phyloP scores from a whole-genome alignment of 2,888 invertebrate genomes.

The Pteria penguin region DNA sequence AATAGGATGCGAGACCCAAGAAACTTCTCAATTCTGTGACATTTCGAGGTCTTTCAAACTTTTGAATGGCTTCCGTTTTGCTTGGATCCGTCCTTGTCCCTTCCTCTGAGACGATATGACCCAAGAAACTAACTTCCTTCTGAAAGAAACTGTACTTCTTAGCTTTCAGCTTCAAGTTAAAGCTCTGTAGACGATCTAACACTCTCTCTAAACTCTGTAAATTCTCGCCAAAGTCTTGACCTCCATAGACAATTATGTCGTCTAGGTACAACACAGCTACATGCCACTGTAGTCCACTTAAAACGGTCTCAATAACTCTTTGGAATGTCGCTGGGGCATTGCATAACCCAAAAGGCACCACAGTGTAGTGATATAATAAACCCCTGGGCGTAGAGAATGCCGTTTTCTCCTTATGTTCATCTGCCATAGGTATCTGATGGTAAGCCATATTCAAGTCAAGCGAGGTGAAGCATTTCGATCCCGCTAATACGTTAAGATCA shows the following conservation, averaged over 20 bases:
- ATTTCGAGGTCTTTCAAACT: conserved; percentile 26
- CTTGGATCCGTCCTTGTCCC: no score
- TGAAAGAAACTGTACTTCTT: no score
- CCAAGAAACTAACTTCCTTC: no score
- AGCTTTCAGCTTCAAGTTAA: no score
- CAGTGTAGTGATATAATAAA: no score
- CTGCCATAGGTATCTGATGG: conserved; percentile 8
- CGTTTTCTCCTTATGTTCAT: conserved; percentile 24
- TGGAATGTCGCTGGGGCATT: no score
- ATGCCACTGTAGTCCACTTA: conserved; percentile 48
- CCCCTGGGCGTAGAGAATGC: no score
- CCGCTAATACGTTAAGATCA: conserved; percentile 21
- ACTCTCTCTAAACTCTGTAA: conserved; percentile 38
- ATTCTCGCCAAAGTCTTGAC: conserved; percentile 44
- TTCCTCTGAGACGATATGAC: no score
- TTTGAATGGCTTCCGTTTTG: conserved; percentile 34
- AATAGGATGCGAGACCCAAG: conserved; percentile 39
- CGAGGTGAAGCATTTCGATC: conserved; percentile 22
- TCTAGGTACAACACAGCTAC: conserved; percentile 52
- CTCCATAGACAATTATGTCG: conserved; percentile 47
- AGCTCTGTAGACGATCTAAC: conserved; percentile 39
- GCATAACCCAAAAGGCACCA: no score
- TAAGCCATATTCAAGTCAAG: conserved; percentile 27
- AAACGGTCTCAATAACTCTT: no score
- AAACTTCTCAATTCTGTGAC: conserved; percentile 34